Conservation (phyloP, 2,888 invertebrate genomes). For the Coenonympha glycerion region DNA sequence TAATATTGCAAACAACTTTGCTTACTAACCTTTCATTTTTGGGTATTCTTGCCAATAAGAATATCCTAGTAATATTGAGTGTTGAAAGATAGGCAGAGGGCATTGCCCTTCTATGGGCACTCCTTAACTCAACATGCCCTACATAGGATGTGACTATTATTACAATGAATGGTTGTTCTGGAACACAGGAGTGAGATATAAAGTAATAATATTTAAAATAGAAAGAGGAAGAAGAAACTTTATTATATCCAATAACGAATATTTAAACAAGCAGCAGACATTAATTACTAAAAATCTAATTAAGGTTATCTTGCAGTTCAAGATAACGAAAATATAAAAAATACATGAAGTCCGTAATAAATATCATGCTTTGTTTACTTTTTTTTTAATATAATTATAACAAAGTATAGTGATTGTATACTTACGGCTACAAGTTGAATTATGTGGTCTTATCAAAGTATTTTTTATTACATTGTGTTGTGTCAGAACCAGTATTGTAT, state of each 20-base stretch:
- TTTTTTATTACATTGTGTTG: slow-evolving; percentile 37
- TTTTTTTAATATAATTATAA: no score
- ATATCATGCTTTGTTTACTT: background rate
- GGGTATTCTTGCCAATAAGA: slow-evolving; percentile 80
- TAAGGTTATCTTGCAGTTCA: background rate
- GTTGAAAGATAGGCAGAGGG: slow-evolving; percentile 71
- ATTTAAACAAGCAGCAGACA: no score
- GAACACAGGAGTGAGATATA: slow-evolving; percentile 26
- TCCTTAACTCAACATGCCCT: slow-evolving; percentile 81
- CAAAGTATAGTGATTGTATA: slow-evolving; percentile 5
- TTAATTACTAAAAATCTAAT: background rate
- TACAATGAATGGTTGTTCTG: slow-evolving; percentile 47
- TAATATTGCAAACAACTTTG: no score
- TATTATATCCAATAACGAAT: no score
- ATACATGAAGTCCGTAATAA: no score
- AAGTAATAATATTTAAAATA: background rate
- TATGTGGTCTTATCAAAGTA: slow-evolving; percentile 37
- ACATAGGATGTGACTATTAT: slow-evolving; percentile 86
- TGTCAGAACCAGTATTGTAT: slow-evolving; percentile 37
- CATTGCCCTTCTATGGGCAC: slow-evolving; percentile 82
- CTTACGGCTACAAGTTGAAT: slow-evolving; percentile 43
- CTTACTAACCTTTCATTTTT: slow-evolving; percentile 57
- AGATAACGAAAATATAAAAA: background rate
- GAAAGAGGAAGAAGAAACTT: no score
- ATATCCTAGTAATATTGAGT: slow-evolving; percentile 79